A percentile compares a stretch with the other conserved stretches of the same genome.
These are phyloP conservation scores for Epistrophe eligans DNA, from an alignment of 2,888 invertebrate species.

Conservation along the genomic window DNA sequence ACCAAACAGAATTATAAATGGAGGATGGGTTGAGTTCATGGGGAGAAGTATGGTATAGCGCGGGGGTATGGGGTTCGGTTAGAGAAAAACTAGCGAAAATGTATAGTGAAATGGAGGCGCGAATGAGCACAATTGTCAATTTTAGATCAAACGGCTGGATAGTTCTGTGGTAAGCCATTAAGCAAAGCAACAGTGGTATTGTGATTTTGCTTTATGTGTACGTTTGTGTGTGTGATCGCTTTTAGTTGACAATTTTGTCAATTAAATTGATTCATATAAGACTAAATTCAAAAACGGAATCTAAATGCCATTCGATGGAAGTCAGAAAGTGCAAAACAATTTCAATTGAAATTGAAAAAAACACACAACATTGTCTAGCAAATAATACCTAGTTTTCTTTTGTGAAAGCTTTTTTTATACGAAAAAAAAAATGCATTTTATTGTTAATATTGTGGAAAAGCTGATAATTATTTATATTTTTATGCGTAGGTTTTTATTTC, in stretches of 20 bases:
- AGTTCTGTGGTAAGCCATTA: conserved; percentile 73
- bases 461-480: not conserved
- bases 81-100: not conserved
- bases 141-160: conserved; percentile 73
- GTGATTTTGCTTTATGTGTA: conserved; percentile 57
- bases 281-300: conserved; percentile 51
- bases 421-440: not conserved
- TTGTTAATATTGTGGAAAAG: not conserved
- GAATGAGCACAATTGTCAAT: conserved; percentile 72
- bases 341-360: conserved; percentile 15
- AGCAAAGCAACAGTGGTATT: conserved; percentile 59
- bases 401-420: not conserved
- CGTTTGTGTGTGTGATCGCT: conserved; percentile 33
- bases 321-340: conserved; percentile 41
- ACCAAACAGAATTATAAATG: conserved; percentile 23
- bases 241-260: conserved; percentile 69
- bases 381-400: not conserved
- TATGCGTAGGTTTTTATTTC: too few species aligned
- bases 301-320: conserved; percentile 35
- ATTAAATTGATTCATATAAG: conserved; percentile 72
- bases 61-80: too few species aligned
- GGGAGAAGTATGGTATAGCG: conserved; percentile 3
- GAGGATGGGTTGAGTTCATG: conserved; percentile 1
- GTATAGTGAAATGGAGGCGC: conserved; percentile 26
- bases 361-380: not conserved